These are phyloP conservation scores for Drosophila atripex DNA, from an alignment of 2,888 invertebrate species.

Conservation along the genomic window DNA sequence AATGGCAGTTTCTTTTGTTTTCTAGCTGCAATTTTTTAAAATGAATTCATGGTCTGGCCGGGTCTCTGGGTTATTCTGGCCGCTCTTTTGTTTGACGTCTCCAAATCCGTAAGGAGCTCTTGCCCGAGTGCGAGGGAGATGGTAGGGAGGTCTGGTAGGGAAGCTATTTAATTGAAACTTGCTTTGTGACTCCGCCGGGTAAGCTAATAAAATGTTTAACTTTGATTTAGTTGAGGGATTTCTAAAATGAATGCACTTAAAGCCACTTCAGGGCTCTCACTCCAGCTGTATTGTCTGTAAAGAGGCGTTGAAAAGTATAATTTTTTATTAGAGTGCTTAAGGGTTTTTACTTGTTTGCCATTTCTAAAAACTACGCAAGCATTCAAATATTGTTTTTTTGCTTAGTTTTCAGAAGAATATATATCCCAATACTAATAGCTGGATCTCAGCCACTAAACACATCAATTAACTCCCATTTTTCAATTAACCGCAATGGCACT, in stretches of 20 bases:
- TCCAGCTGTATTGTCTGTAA: neutral
- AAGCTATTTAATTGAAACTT: conserved; percentile 78
- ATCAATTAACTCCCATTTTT: neutral
- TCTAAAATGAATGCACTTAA: conserved; percentile 62
- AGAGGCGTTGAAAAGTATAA: neutral
- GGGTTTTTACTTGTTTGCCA: too few species aligned
- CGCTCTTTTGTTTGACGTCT: conserved; percentile 71
- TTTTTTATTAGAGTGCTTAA: neutral
- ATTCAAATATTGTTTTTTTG: too few species aligned
- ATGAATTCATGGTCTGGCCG: conserved; percentile 75
- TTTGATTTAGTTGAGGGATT: conserved; percentile 80
- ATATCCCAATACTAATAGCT: neutral
- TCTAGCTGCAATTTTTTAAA: conserved; percentile 72
- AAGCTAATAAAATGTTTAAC: conserved; percentile 79
- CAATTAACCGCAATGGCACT: neutral
- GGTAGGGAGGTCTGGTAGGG: conserved; percentile 23
- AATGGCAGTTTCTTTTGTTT: conserved; percentile 76
- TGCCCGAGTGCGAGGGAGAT: conserved; percentile 6
- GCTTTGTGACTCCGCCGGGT: conserved; percentile 74
- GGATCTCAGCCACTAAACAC: neutral
- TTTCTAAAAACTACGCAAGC: too few species aligned
- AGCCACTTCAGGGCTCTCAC: conserved; percentile 17
- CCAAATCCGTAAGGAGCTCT: conserved; percentile 68
- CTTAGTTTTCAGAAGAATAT: too few species aligned
- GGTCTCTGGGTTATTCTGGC: conserved; percentile 33